Conservation (phyloP, 2,797 vertebrate species). For the Sebastiscus tertius region DNA sequence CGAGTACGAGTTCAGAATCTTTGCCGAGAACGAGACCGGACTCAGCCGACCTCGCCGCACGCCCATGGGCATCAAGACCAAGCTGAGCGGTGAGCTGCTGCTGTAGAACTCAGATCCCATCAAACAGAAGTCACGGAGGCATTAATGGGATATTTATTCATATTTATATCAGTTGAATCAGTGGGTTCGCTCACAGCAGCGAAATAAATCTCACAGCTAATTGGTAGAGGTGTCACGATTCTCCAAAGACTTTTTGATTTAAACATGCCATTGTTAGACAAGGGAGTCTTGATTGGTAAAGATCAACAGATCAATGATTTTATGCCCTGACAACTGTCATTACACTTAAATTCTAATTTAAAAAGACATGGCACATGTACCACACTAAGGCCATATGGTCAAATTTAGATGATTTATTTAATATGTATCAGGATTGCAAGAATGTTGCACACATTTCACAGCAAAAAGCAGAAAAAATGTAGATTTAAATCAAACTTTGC, state of each 20-base stretch:
- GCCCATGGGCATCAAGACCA: slow-evolving; percentile 96
- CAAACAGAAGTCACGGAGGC: background rate
- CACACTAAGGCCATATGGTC: too few species aligned
- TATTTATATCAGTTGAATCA: background rate
- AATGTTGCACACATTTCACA: background rate
- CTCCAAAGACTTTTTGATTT: too few species aligned
- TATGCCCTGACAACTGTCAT: too few species aligned
- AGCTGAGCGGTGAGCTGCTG: slow-evolving; percentile 91
- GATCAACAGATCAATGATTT: too few species aligned
- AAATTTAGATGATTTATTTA: too few species aligned
- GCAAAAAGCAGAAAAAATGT: background rate
- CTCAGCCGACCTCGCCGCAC: slow-evolving; percentile 95
- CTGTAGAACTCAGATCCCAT: background rate
- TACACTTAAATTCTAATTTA: too few species aligned
- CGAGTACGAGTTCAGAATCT: slow-evolving; percentile 97
- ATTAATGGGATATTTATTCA: background rate
- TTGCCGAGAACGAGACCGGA: slow-evolving; percentile 96
- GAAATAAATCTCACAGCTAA: background rate
- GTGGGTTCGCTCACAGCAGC: background rate
- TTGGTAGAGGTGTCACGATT: background rate
- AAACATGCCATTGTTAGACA: too few species aligned
- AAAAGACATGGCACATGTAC: too few species aligned
- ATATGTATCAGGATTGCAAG: background rate
- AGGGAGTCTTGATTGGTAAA: too few species aligned
- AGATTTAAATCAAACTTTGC: background rate